Percentiles rank a stretch among this genome's conserved stretches.
Conservation (phyloP, 2,797 vertebrate species). For the Somateria mollissima region DNA sequence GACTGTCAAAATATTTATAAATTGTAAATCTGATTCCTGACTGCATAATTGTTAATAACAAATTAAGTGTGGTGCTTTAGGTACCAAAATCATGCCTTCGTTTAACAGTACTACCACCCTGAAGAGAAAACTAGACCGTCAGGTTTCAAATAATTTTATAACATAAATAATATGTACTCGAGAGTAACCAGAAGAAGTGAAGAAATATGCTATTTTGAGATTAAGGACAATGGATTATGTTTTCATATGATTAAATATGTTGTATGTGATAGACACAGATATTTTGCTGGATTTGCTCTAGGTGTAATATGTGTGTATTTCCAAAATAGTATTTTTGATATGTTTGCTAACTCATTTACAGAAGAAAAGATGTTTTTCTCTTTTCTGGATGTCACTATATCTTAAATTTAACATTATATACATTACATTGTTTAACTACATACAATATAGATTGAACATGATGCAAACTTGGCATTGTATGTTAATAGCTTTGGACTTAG, state of each 20-base stretch:
- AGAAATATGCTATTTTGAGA: background rate
- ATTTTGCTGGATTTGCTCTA: background rate
- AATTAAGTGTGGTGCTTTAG: background rate
- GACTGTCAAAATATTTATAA: background rate
- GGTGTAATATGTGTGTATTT: background rate
- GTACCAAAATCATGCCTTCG: background rate
- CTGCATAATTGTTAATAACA: background rate
- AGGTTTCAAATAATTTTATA: background rate
- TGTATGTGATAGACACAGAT: background rate
- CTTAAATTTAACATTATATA: background rate
- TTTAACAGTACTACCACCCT: background rate
- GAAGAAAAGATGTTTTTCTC: background rate
- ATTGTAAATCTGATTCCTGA: background rate
- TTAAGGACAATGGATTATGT: background rate
- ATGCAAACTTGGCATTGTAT: background rate
- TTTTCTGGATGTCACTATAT: background rate
- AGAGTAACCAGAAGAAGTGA: background rate
- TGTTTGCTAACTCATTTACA: background rate
- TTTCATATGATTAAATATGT: background rate
- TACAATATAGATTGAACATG: background rate
- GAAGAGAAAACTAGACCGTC: background rate
- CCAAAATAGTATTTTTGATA: slow-evolving; percentile 11
- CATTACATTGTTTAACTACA: background rate
- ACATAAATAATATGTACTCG: background rate
- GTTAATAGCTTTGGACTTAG: background rate